Base-by-base conservation (phyloP, 2,113 vertebrate genomes). In the Podarcis raffonei region DNA sequence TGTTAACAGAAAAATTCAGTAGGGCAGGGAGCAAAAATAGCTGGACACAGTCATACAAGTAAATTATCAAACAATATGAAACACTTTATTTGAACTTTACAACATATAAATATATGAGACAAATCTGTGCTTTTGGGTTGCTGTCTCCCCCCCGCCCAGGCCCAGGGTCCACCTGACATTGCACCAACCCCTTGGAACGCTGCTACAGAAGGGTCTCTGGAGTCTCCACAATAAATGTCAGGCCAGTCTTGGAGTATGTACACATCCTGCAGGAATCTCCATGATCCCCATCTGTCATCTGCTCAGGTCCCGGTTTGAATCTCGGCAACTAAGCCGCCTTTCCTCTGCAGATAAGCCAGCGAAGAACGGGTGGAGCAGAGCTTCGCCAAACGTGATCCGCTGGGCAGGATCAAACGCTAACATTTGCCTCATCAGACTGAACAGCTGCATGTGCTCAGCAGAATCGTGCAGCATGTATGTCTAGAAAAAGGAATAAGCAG, bases 351-450 rank as follows among this genome's bases (percentile, higher is more conserved):
- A 97, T 76, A 98, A 95, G 81, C 96, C 96, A 0, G 93, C 92
- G 13, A 99, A 98, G 95, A 99, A 99, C 0, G 98, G 97, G 85
- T 99, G 98, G 71, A 95, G 93, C 6, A 99, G 96, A 1, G 98
- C 98, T 90, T 99, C 97, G 0, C 98, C 98, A 93, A 99, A 94
- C 42, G 97, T 98, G 94, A 99, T 98, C 81, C 99, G 96, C 87
- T 96, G 98, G 0, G 97, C 96, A 57, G 98, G 98, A 92, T 99
- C 98, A 0, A 98, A 99, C 25, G 98, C 98, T 94, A 99, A 89
- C 98, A 99, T 98, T 96, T 97, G 97, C 95, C 97, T 93, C 80
- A 99, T 97, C 93, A 99, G 96, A 96, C 98, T 98, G 53, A 99
- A 99, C 83, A 99, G 97, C 96, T 98, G 97, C 3, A 96, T 95